These are phyloP conservation scores for Zaprionus africanus DNA, from an alignment of 1,140 invertebrate genomes.

Conservation along the genomic window DNA sequence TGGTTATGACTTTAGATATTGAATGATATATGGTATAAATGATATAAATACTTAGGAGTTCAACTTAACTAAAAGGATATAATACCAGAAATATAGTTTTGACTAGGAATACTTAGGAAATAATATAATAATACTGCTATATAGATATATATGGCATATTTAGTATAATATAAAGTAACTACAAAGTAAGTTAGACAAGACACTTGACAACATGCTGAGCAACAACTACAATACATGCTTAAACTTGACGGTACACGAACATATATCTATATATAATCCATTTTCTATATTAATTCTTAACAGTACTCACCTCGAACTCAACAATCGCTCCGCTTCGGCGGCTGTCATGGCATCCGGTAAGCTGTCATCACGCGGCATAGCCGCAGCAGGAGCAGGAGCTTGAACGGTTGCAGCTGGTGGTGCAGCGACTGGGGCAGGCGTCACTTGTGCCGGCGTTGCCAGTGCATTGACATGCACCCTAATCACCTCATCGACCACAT, in stretches of 20 bases:
- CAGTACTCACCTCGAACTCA: slow-evolving; percentile 89
- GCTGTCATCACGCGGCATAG: slow-evolving; percentile 68
- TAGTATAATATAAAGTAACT: background rate
- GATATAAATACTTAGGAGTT: background rate
- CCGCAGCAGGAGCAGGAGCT: slow-evolving; percentile 4
- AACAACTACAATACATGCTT: slow-evolving; percentile 1
- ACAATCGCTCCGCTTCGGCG: slow-evolving; percentile 92
- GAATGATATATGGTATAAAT: too few relatives aligned
- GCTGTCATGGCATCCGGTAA: slow-evolving; percentile 90
- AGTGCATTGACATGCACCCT: slow-evolving; percentile 56
- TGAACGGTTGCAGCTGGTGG: background rate
- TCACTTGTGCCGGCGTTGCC: background rate
- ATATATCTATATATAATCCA: background rate
- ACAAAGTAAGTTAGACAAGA: background rate
- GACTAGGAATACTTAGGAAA: background rate
- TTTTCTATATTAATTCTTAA: background rate
- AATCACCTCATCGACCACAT: slow-evolving; percentile 76
- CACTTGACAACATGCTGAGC: background rate
- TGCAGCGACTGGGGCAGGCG: background rate
- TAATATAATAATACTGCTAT: background rate
- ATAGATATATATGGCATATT: background rate
- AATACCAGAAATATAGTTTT: background rate
- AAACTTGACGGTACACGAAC: background rate
- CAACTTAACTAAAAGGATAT: background rate
- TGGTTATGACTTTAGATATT: too few relatives aligned